Evolutionary conservation across 2,113 vertebrate genomes (phyloP).

Genomic region (Mormoops blainvillei): DNA sequence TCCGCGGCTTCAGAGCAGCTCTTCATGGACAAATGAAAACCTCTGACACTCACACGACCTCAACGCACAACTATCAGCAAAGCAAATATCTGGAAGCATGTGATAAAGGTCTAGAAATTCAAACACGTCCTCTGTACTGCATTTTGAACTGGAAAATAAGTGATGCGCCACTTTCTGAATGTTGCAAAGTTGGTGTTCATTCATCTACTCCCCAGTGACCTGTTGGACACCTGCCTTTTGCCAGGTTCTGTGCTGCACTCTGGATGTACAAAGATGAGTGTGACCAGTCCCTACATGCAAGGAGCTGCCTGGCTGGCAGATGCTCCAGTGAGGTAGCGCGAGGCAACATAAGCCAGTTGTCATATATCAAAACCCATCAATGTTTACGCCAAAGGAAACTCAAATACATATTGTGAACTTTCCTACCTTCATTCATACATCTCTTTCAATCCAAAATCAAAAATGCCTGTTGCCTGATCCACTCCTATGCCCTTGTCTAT

Average conservation of each 20-base stretch:
- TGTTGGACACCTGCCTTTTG: not conserved
- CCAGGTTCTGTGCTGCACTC: not conserved
- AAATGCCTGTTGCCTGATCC: not conserved
- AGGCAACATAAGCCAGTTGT: not conserved
- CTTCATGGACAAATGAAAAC: not conserved
- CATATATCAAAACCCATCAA: not conserved
- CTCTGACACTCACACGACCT: not conserved
- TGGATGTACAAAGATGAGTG: not conserved
- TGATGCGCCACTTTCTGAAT: not conserved
- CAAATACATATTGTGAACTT: not conserved
- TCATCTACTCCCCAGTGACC: not conserved
- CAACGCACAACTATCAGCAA: not conserved
- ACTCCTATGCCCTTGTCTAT: not conserved
- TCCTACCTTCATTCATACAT: not conserved
- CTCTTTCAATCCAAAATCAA: not conserved
- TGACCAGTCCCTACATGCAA: not conserved
- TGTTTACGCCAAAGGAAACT: not conserved
- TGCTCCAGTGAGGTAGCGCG: not conserved
- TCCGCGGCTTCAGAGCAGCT: not conserved
- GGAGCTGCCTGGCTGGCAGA: not conserved
- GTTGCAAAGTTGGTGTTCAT: not conserved
- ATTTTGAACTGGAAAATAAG: constrained; percentile 16
- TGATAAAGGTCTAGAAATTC: not conserved
- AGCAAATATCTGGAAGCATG: not conserved
- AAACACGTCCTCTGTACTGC: not conserved